A percentile compares a stretch with the other conserved stretches of the same genome.
Conservation (phyloP, 2,888 invertebrate species). For the Epirrita christyi region DNA sequence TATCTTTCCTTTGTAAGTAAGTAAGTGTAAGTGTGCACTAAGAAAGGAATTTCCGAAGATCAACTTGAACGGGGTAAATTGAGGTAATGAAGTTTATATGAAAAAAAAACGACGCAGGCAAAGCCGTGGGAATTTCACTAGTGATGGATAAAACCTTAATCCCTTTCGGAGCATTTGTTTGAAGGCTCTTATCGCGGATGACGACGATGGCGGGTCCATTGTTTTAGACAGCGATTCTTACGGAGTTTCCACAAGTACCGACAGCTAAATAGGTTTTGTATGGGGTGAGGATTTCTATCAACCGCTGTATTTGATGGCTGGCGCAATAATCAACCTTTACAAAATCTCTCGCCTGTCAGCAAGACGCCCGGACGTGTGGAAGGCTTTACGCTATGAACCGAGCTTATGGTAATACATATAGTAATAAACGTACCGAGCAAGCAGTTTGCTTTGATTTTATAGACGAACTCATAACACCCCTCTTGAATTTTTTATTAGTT, state of each 20-base stretch:
- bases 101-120: too few relatives aligned
- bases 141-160: slow-evolving; percentile 43
- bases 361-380: background rate
- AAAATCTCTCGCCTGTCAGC: background rate
- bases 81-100: too few relatives aligned
- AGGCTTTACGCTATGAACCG: slow-evolving; percentile 30
- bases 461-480: slow-evolving; percentile 26
- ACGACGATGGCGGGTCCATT: slow-evolving; percentile 41
- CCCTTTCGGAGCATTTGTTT: slow-evolving; percentile 47
- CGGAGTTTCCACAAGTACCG: background rate
- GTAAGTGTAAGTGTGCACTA: too few relatives aligned
- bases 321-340: background rate
- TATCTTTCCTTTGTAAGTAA: too few relatives aligned
- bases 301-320: background rate
- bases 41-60: too few relatives aligned
- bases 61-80: too few relatives aligned
- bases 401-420: slow-evolving; percentile 41
- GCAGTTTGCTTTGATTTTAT: slow-evolving; percentile 42
- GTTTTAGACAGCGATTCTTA: slow-evolving; percentile 29
- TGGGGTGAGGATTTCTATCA: slow-evolving; percentile 1
- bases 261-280: background rate
- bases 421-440: slow-evolving; percentile 33
- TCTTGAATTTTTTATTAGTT: slow-evolving; percentile 32
- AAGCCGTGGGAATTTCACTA: too few relatives aligned
- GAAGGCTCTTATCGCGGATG: slow-evolving; percentile 44